Percentiles rank a stretch among this genome's conserved stretches.
These are phyloP conservation scores for Phrynocephalus forsythii DNA, from an alignment of 2,797 vertebrate species.

Conservation along the genomic window DNA sequence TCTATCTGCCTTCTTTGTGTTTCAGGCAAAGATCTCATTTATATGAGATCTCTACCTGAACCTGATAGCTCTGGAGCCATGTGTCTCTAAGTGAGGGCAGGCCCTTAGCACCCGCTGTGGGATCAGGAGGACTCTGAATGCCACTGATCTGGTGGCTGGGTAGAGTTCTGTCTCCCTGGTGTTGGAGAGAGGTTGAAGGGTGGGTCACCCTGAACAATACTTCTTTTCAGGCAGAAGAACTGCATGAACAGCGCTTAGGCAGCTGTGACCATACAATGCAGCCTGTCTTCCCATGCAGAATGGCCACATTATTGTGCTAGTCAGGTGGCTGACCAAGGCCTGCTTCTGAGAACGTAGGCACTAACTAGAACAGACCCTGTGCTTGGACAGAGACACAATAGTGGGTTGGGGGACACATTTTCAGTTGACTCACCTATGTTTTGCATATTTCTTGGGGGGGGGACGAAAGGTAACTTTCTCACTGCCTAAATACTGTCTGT, in stretches of 20 bases:
- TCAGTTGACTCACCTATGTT: neutral
- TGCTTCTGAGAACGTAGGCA: conserved; percentile 36
- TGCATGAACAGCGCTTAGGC: conserved; percentile 44
- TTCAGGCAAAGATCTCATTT: neutral
- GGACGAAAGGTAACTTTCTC: neutral
- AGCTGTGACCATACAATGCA: conserved; percentile 59
- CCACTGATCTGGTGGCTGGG: conserved; percentile 20
- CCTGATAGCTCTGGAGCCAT: neutral
- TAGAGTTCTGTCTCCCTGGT: conserved; percentile 31
- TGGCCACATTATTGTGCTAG: conserved; percentile 65
- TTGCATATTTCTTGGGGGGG: neutral
- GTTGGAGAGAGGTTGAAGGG: conserved; percentile 36
- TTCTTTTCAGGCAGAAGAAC: conserved; percentile 35
- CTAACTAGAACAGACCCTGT: conserved; percentile 28
- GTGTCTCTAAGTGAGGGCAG: neutral
- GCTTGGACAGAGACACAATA: conserved; percentile 13
- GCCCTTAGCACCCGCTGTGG: neutral
- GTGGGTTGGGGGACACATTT: neutral
- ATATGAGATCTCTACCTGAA: neutral
- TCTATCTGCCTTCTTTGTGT: neutral
- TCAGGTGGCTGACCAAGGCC: conserved; percentile 59
- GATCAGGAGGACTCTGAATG: conserved; percentile 30
- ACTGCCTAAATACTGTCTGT: neutral
- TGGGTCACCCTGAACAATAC: conserved; percentile 41
- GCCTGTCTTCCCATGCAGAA: conserved; percentile 69